phyloP scores from a whole-genome alignment of 2,113 vertebrate genomes.

The Oryzias woworae region DNA sequence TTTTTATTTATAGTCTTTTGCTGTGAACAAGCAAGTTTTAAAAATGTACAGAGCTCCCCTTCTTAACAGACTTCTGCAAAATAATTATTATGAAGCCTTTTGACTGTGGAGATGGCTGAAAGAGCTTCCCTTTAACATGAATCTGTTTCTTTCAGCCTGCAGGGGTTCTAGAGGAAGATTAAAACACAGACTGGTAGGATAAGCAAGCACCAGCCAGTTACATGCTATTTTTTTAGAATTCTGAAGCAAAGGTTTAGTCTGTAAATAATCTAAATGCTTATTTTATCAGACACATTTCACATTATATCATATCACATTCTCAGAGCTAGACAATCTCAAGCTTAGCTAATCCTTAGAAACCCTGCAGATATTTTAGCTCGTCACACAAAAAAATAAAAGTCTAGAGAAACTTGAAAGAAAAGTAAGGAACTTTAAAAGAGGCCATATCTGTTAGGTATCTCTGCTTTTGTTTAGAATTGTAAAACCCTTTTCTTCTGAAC shows the following conservation, averaged over 20 bases:
- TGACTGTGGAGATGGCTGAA: no score
- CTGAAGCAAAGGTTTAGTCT: no score
- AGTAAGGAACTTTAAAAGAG: constrained; percentile 3
- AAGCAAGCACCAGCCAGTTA: no score
- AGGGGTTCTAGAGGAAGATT: neutral
- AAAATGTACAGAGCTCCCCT: neutral
- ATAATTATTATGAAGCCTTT: neutral
- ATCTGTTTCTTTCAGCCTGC: neutral
- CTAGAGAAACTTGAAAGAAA: constrained; percentile 69
- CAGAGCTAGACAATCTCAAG: no score
- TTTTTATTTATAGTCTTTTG: neutral
- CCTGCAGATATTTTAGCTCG: constrained; percentile 64
- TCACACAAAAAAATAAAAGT: constrained; percentile 44
- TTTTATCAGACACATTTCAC: constrained; percentile 48
- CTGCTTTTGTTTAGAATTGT: no score
- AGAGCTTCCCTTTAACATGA: neutral
- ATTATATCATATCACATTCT: constrained; percentile 30
- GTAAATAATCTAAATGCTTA: no score
- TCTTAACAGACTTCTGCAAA: neutral
- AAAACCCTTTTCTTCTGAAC: constrained; percentile 14
- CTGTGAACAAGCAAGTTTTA: neutral
- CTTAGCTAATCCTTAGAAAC: constrained; percentile 13
- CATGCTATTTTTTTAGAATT: no score
- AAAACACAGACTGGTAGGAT: neutral
- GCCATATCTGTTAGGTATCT: no score